Evolutionary conservation across 2,113 vertebrate species (phyloP).

Genomic region (Channa argus): DNA sequence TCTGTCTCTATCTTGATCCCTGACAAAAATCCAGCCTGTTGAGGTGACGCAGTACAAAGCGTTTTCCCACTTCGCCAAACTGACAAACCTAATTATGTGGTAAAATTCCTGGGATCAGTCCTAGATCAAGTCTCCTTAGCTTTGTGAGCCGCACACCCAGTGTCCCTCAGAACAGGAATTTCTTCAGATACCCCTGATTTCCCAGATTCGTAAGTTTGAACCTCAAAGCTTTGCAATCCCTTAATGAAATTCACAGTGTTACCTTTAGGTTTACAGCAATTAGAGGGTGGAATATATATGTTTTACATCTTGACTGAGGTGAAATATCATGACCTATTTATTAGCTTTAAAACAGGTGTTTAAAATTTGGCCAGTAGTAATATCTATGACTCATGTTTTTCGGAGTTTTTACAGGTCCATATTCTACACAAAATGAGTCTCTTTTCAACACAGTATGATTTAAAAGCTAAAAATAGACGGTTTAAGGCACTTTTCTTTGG

Average conservation of each 20-base stretch:
- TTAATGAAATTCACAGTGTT: slow-evolving; percentile 42
- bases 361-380: slow-evolving; percentile 40
- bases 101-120: slow-evolving; percentile 71
- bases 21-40: slow-evolving; percentile 72
- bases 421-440: slow-evolving; percentile 27
- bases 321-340: slow-evolving; percentile 45
- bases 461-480: slow-evolving; percentile 62
- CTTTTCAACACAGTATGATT: slow-evolving; percentile 45
- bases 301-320: slow-evolving; percentile 38
- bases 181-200: slow-evolving; percentile 52
- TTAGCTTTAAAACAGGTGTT: slow-evolving; percentile 22
- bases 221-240: slow-evolving; percentile 39
- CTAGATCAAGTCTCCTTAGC: slow-evolving; percentile 74
- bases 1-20: slow-evolving; percentile 68
- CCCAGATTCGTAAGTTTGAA: slow-evolving; percentile 54
- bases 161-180: slow-evolving; percentile 60
- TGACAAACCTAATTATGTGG: slow-evolving; percentile 74
- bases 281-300: slow-evolving; percentile 12
- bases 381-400: slow-evolving; percentile 30
- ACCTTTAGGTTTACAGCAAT: slow-evolving; percentile 18
- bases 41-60: slow-evolving; percentile 76
- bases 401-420: slow-evolving; percentile 4
- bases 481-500: slow-evolving; percentile 61
- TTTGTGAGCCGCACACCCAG: slow-evolving; percentile 42
- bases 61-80: slow-evolving; percentile 73